A percentile compares a stretch with the other conserved stretches of the same genome.
These are phyloP conservation scores for Epinephelus fuscoguttatus DNA, from an alignment of 2,113 vertebrate genomes.

Conservation along the genomic window DNA sequence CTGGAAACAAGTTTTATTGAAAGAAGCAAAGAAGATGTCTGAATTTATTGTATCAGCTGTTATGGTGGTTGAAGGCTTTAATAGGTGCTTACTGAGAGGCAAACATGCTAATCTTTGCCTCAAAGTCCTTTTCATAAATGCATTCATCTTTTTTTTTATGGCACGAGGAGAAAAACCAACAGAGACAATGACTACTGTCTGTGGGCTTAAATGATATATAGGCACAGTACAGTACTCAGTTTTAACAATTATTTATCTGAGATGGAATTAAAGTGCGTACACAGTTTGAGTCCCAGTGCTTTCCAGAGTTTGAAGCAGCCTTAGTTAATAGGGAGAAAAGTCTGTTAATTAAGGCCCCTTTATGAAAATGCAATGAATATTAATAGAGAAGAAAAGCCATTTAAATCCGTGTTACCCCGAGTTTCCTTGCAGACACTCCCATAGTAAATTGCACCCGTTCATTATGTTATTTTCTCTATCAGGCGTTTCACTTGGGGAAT, in stretches of 20 bases:
- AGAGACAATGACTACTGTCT: neutral
- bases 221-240: neutral
- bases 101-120: slow-evolving; percentile 7
- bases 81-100: slow-evolving; percentile 4
- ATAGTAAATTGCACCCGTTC: slow-evolving; percentile 74
- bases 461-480: slow-evolving; percentile 77
- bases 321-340: slow-evolving; percentile 67
- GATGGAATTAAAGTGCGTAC: slow-evolving; percentile 31
- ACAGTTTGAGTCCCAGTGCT: slow-evolving; percentile 36
- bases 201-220: neutral
- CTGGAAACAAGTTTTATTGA: slow-evolving; percentile 49
- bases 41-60: slow-evolving; percentile 42
- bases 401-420: slow-evolving; percentile 65
- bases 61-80: slow-evolving; percentile 16
- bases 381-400: slow-evolving; percentile 70
- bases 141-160: neutral
- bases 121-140: slow-evolving; percentile 3
- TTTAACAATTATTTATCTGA: slow-evolving; percentile 40
- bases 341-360: slow-evolving; percentile 77
- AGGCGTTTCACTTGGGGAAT: slow-evolving; percentile 74
- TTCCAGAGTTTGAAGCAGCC: slow-evolving; percentile 37
- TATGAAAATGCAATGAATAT: slow-evolving; percentile 77
- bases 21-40: slow-evolving; percentile 48
- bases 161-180: neutral
- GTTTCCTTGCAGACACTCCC: slow-evolving; percentile 62